A percentile compares a stretch with the other conserved stretches of the same genome.
Evolutionary conservation across 30 jellyfish, hydroid and myxozoan species (phyloP).

Genomic region (Aurelia coerulea): DNA sequence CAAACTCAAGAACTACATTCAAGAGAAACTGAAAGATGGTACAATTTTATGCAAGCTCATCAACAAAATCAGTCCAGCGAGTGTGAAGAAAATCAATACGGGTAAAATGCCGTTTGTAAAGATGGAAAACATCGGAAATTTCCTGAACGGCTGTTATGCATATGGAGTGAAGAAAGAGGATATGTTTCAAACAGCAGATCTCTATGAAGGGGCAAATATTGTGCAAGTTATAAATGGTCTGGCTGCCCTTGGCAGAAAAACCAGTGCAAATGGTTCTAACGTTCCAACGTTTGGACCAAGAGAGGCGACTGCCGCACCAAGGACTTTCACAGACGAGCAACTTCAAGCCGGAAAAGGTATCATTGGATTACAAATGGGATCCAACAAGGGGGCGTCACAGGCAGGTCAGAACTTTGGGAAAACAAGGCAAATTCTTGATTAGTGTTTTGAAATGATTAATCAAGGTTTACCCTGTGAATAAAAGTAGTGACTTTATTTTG

Average conservation of each 20-base stretch:
- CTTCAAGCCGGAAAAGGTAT: constrained; percentile 93
- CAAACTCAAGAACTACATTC: constrained; percentile 46
- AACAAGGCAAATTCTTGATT: constrained; percentile 95
- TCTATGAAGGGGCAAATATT: constrained; percentile 89
- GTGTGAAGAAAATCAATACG: constrained; percentile 80
- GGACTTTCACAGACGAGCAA: constrained; percentile 97
- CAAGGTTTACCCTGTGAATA: no score
- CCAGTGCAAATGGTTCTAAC: constrained; percentile 53
- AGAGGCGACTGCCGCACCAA: constrained; percentile 90
- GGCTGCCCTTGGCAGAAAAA: constrained; percentile 94
- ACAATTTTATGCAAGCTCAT: constrained; percentile 72
- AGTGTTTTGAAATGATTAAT: not conserved
- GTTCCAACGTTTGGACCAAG: constrained; percentile 98
- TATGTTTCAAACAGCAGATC: constrained; percentile 98
- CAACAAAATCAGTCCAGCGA: constrained; percentile 75
- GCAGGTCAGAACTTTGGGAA: constrained; percentile 99
- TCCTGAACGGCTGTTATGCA: constrained; percentile 75
- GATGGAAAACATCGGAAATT: constrained; percentile 98
- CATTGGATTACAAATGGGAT: constrained; percentile 98
- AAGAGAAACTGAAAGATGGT: constrained; percentile 82
- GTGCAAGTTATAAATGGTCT: constrained; percentile 93
- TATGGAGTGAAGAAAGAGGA: constrained; percentile 90
- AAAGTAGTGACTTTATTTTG: no score
- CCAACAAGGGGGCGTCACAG: constrained; percentile 99
- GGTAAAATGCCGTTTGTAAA: constrained; percentile 84